Percentiles rank a stretch among this genome's conserved stretches.
phyloP scores from a whole-genome alignment of 1,140 invertebrate genomes.

The Gonatopus flavifemur region DNA sequence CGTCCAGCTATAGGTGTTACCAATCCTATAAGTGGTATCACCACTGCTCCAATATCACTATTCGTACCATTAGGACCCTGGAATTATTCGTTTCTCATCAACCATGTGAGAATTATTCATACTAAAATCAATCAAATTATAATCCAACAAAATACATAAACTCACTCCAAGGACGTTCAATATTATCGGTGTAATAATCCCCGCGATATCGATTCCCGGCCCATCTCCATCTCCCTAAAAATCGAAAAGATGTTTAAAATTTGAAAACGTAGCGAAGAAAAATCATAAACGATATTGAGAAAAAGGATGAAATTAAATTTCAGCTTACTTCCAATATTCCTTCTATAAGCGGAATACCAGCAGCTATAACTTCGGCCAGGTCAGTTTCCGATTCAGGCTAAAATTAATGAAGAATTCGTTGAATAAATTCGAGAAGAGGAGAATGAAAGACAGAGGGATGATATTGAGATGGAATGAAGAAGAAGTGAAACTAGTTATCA shows the following conservation, averaged over 20 bases:
- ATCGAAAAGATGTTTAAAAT: constrained; percentile 6
- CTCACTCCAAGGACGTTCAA: constrained; percentile 40
- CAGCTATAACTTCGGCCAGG: constrained; percentile 38
- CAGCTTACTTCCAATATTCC: constrained; percentile 44
- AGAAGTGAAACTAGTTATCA: not conserved
- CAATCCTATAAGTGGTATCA: constrained; percentile 42
- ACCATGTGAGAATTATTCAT: no score
- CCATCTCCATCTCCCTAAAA: constrained; percentile 44
- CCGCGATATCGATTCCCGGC: constrained; percentile 35
- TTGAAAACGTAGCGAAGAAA: constrained; percentile 2
- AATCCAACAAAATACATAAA: constrained; percentile 2
- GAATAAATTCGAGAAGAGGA: not conserved
- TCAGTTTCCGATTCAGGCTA: constrained; percentile 49
- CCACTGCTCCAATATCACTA: constrained; percentile 42
- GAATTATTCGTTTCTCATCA: constrained; percentile 2
- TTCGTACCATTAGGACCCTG: constrained; percentile 44
- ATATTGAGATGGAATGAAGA: not conserved
- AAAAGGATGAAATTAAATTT: not conserved
- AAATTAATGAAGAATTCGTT: constrained; percentile 18
- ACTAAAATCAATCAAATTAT: not conserved
- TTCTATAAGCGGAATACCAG: constrained; percentile 44
- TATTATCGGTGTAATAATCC: constrained; percentile 39
- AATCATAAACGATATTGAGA: not conserved
- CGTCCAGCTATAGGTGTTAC: constrained; percentile 47
- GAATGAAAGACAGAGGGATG: not conserved